Base-by-base conservation (phyloP, 2,888 invertebrate species). In the Leucoptera coffeella region DNA sequence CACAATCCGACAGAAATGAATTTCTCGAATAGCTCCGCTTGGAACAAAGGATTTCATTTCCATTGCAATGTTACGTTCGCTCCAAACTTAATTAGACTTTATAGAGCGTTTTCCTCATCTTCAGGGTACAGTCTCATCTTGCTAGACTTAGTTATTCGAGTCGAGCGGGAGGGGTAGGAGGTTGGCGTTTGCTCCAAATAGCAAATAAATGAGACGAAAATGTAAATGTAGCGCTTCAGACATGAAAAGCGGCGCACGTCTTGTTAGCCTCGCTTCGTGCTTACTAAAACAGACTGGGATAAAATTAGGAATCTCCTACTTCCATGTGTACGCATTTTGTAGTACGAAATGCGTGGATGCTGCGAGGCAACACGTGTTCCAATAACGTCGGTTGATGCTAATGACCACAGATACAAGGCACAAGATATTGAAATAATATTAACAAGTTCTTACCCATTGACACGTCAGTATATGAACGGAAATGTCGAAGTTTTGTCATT, bases 181-280 rank as follows among this genome's bases (percentile, higher is more conserved):
- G 35, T 26, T 36, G 43, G 41, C 45, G 45, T 22, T 43, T 52
- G 49, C 57, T 56, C 64, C 62, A 69, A 69, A 69, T 69, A 69
- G 69, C 69, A 65, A 65, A 67, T 69, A 69, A 69, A 69, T 69
- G 69, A 69, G 69, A 65, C 69, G 69, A 69, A 69, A 69, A 69
- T 69, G 69, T 69, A 69, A 69, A 69, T 69, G 69, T 65, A 59
- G 61, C 64, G 69, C 61, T 65, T 62, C 60, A 55, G 57, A 69
- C 64, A 69, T 67, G 69, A 69, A 69, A 67, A 67, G 65, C 65
- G n/a, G 50, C 48, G 53, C 56, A n/a, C n/a, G n/a, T n/a, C n/a
- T n/a, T n/a, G n/a, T n/a, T n/a, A n/a, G n/a, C n/a, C n/a, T n/a
- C n/a, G n/a, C n/a, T n/a, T n/a, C n/a, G n/a, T n/a, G n/a, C n/a